Percentiles rank a stretch among this genome's conserved stretches.
Evolutionary conservation across 2,888 invertebrate genomes (phyloP).

Genomic region (Cecidostiba fungosa): DNA sequence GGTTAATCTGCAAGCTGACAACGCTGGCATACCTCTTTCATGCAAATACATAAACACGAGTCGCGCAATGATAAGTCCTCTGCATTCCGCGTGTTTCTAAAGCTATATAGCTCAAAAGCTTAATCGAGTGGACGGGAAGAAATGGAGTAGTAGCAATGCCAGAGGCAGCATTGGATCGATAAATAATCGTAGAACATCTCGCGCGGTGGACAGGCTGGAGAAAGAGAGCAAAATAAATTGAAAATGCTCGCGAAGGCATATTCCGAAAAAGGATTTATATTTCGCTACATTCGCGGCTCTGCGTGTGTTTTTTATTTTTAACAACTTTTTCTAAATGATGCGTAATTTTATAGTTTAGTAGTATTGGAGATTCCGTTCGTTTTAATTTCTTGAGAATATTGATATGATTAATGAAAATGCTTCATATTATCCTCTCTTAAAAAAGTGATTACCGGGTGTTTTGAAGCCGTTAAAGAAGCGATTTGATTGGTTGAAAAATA

Average conservation of each 20-base stretch:
- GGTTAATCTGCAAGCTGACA: slow-evolving; percentile 27
- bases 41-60: slow-evolving; percentile 54
- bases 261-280: slow-evolving; percentile 14
- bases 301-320: neutral
- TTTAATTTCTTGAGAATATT: too few relatives aligned
- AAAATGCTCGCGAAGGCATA: slow-evolving; percentile 34
- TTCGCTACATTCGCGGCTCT: slow-evolving; percentile 3
- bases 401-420: too few relatives aligned
- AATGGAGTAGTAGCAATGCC: slow-evolving; percentile 19
- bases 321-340: neutral
- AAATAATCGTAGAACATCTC: slow-evolving; percentile 27
- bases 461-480: too few relatives aligned
- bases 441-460: too few relatives aligned
- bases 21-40: too few relatives aligned
- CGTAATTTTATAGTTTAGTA: too few relatives aligned
- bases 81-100: slow-evolving; percentile 21
- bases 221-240: slow-evolving; percentile 52
- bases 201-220: slow-evolving; percentile 5
- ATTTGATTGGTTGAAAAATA: too few relatives aligned
- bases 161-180: slow-evolving; percentile 36
- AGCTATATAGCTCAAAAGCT: slow-evolving; percentile 34
- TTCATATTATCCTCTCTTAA: too few relatives aligned
- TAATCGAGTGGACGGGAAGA: slow-evolving; percentile 53
- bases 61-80: slow-evolving; percentile 33
- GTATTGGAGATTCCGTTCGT: too few relatives aligned